Percentiles rank a stretch among this genome's conserved stretches.
These are phyloP conservation scores for Puntigrus tetrazona DNA, from an alignment of 2,113 vertebrate genomes.

Conservation along the genomic window DNA sequence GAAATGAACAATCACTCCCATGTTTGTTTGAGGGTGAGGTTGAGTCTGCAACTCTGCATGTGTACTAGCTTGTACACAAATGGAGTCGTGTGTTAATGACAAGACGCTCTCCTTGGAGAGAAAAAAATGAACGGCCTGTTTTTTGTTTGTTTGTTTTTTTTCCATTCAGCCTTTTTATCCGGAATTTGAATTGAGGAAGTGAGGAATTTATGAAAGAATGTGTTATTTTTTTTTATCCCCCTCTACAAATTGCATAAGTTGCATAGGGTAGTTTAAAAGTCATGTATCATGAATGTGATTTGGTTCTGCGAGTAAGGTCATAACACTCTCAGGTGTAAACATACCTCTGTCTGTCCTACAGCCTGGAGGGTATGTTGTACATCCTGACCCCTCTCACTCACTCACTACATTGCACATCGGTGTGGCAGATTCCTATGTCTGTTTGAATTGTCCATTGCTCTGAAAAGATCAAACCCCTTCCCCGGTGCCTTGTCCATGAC, in stretches of 20 bases:
- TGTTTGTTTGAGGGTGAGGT: constrained; percentile 69
- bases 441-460: constrained; percentile 48
- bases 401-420: constrained; percentile 46
- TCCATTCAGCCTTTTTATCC: constrained; percentile 37
- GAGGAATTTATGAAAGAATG: constrained; percentile 24
- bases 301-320: neutral
- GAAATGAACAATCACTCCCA: constrained; percentile 80
- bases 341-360: constrained; percentile 7
- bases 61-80: constrained; percentile 44
- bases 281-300: neutral
- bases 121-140: constrained; percentile 8
- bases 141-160: constrained; percentile 43
- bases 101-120: constrained; percentile 10
- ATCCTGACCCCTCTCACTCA: constrained; percentile 39
- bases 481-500: constrained; percentile 34
- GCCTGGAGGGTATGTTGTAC: constrained; percentile 42
- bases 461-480: constrained; percentile 36
- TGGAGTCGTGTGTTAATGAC: constrained; percentile 47
- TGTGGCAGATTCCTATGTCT: constrained; percentile 49
- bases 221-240: neutral
- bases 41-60: constrained; percentile 57
- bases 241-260: neutral
- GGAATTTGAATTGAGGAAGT: neutral
- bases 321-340: constrained; percentile 34
- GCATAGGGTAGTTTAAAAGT: neutral